Evolutionary conservation across 2,113 vertebrate genomes (phyloP).

Genomic region (Gasterosteus nipponicus): DNA sequence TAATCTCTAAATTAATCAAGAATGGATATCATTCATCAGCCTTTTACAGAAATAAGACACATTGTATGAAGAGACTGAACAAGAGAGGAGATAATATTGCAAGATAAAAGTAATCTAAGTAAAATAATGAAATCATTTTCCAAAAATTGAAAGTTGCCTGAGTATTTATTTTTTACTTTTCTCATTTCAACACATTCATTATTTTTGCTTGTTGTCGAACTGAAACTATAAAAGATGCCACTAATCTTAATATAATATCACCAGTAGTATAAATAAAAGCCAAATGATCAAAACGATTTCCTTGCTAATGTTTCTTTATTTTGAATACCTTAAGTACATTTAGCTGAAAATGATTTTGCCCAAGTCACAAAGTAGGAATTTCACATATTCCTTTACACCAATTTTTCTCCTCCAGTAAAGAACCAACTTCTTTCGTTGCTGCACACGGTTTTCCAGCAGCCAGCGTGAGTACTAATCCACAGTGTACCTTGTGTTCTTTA

Average conservation of each 20-base stretch:
- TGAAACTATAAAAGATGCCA: neutral
- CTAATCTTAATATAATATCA: neutral
- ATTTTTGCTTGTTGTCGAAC: neutral
- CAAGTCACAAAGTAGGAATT: neutral
- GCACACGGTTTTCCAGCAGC: slow-evolving; percentile 14
- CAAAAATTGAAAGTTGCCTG: neutral
- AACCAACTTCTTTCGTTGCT: neutral
- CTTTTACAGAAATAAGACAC: neutral
- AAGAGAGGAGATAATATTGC: neutral
- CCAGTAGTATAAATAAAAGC: neutral
- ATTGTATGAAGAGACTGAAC: neutral
- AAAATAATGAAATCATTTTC: neutral
- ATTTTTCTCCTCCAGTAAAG: neutral
- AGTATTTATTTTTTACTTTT: neutral
- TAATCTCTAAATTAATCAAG: neutral
- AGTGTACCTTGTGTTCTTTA: slow-evolving; percentile 27
- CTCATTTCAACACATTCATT: neutral
- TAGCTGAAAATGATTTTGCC: neutral
- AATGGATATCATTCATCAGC: neutral
- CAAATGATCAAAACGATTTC: neutral
- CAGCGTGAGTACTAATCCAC: slow-evolving; percentile 20
- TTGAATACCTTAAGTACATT: neutral
- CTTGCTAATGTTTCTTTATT: neutral
- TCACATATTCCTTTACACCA: neutral
- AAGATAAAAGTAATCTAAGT: neutral